Base-by-base conservation (phyloP, 2,113 vertebrate genomes). In the Lathamus discolor region DNA sequence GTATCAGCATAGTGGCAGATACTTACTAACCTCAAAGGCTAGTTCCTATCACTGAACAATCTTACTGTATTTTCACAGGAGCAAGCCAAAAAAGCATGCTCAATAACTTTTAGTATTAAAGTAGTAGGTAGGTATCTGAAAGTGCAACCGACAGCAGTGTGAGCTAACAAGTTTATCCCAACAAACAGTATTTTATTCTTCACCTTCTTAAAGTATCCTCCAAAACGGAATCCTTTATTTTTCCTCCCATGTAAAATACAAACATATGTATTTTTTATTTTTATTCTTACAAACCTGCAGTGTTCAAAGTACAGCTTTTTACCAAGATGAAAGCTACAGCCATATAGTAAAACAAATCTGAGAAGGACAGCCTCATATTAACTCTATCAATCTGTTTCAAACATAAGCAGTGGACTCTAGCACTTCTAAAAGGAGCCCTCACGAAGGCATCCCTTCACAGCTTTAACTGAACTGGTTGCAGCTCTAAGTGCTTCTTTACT, bases 391-490 rank as follows among this genome's bases (percentile, higher is more conserved):
- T 37, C 11, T 48, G 43, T 73, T 83, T 59, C 17, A 84, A 84
- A 77, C 4, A 73, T 7, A 14, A 44, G 43, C 46, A 78, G 64
- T 59, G 14, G 19, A 59, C 74, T 46, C 41, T 43, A 14, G 59
- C 15, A 73, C 25, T 51, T 64, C 33, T 18, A 43, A 15, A 77
- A 72, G 31, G 17, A 93, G 37, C 3, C 5, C 14, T 66, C 33
- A 35, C 5, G 4, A 76, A 74, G 8, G 25, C 28, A 35, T 14
- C 19, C 25, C 41, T 52, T n/a, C 13, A 27, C 10, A 72, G 62
- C 17, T 18, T 10, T 43, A 77, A 0, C 0, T 11, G 9, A 83
- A 73, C 2, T 41, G 72, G 11, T 2, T 41, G 18, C 57, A 74
- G 16, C 8, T 86, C 20, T 11, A 55, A 69, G 48, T 4, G 23